A percentile compares a stretch with the other conserved stretches of the same genome.
phyloP scores from a whole-genome alignment of 2,888 invertebrate species.

The Scaptomyza reducta region DNA sequence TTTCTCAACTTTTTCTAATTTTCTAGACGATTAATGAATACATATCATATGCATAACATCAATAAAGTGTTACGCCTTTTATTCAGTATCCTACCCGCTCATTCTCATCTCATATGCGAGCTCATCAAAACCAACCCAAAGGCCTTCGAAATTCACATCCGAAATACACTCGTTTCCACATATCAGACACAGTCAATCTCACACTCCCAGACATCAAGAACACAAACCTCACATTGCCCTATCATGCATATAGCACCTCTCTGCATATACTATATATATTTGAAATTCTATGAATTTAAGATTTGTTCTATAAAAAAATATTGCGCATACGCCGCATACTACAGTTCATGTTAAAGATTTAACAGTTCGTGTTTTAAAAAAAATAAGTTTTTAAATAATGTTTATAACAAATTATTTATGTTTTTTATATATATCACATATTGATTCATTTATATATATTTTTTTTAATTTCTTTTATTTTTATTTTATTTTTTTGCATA shows the following conservation, averaged over 20 bases:
- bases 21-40: constrained; percentile 84
- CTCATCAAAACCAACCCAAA: constrained; percentile 44
- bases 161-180: constrained; percentile 24
- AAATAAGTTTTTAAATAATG: not conserved
- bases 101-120: constrained; percentile 61
- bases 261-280: constrained; percentile 14
- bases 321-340: constrained; percentile 45
- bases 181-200: constrained; percentile 46
- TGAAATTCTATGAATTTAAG: constrained; percentile 19
- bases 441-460: constrained; percentile 28
- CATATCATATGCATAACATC: constrained; percentile 72
- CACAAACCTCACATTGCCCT: constrained; percentile 27
- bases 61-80: constrained; percentile 64
- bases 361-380: constrained; percentile 17
- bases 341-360: constrained; percentile 18
- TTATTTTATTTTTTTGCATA: constrained; percentile 64
- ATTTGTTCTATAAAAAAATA: constrained; percentile 26
- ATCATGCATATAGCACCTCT: constrained; percentile 50
- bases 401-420: not conserved
- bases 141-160: constrained; percentile 36
- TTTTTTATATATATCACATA: constrained; percentile 11
- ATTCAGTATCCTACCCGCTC: constrained; percentile 37
- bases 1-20: constrained; percentile 82
- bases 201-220: constrained; percentile 34
- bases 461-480: constrained; percentile 43